Base-by-base conservation (phyloP, 2,797 vertebrate genomes). In the Furcifer pardalis region DNA sequence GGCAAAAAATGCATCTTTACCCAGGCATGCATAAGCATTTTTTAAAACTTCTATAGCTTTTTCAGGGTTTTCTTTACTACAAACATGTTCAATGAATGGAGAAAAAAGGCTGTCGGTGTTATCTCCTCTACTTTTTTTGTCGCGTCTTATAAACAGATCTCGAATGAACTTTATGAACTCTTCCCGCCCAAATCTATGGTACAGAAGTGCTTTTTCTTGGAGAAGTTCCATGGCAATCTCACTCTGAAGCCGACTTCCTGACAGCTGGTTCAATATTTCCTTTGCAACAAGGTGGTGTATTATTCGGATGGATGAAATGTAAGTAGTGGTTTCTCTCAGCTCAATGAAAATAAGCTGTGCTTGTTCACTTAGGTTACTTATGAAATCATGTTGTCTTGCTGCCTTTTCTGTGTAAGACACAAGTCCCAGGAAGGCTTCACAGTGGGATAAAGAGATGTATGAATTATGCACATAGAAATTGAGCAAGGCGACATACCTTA, bases 381-480 rank as follows among this genome's bases (percentile, higher is more conserved):
- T 96, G 94, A 97, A 97, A 15, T 88, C 63, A 0, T 95, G 88
- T 0, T 91, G 93, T 71, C 83, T 94, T 89, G 95, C 91, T 79
- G 89, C 93, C 21, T 12, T 88, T 44, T 92, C 86, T 65, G 84
- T 76, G 2, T 91, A 85, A 10, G 94, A 27, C 0, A 87, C 93
- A n/a, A 97, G 87, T 0, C 88, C 88, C 1, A 98, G 93, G 49
- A 97, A 92, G 63, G 95, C 95, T 91, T 97, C 96, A 71, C 97
- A 97, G 79, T 98, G 97, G 74, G 97, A 98, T 73, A 95, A 83
- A 79, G 97, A 97, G 68, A 98, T 88, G 7, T 96, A 97, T 0
- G 97, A 98, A 79, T 97, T 96, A 4, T 95, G 97, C 63, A 97
- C 96, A 0, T 97, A 96, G 7, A 95, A 96, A 88, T 97, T 98